Evolutionary conservation across 2,797 vertebrate genomes (phyloP), one percentile per base, ranked within the genome.

Genomic region (Erithacus rubecula): DNA sequence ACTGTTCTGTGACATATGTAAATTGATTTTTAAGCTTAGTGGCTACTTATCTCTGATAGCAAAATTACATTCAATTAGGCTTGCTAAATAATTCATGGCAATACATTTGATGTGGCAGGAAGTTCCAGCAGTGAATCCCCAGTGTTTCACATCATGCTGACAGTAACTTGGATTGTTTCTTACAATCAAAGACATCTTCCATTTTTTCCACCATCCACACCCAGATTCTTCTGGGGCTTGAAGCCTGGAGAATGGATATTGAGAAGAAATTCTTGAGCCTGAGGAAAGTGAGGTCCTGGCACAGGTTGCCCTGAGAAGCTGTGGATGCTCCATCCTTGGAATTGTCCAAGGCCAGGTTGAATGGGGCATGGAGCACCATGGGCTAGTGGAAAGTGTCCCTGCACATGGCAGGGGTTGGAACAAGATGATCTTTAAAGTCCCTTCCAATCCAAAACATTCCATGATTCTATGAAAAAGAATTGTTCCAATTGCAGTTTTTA

Each of bases 81-180:
- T 55, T 81, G 71, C 60, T 96, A 94, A 97, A 96, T 96, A 95
- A 96, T 96, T 96, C 76, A 94, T 85, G 71, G 51, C 49, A 56
- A 41, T 52, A 9, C 32, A 47, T 87, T 90, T 81, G 49, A 79
- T 46, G 41, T 71, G 37, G 82, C 78, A 53, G 43, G 78, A 83
- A 70, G 67, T 74, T 92, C 70, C 80, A 87, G 77, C 47, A 77
- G 83, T 51, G 69, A 74, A 60, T 51, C 34, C 47, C 52, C 82
- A 76, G 44, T 4, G 20, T 64, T 89, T 55, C 56, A 29, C 62
- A 21, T 76, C 5, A 1, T 7, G 2, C 56, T 82, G 91, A 81
- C 70, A 78, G 43, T 21, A 82, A 49, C 53, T 46, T 43, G 22
- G n/a, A 82, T 55, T 83, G 46, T 52, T 58, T 63, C 79, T 83